These are phyloP conservation scores for Otolemur crassicaudatus DNA, from an alignment of 2,797 vertebrate species.

Conservation along the genomic window DNA sequence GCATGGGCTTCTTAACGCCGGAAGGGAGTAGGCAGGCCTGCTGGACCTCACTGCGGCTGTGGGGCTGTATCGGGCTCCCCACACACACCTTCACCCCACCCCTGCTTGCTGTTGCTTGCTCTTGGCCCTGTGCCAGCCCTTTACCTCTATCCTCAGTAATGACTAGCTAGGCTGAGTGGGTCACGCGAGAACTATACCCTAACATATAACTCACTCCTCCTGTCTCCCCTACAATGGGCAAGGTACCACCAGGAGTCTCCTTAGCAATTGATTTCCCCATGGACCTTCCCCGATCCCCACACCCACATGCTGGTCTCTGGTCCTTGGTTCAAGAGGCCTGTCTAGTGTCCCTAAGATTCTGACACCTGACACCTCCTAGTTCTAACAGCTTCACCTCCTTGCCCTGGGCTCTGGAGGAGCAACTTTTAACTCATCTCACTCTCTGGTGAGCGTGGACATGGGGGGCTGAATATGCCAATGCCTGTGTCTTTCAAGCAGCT, in stretches of 20 bases:
- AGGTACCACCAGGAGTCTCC: background rate
- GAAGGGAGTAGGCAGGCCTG: background rate
- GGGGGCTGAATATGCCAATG: background rate
- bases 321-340: background rate
- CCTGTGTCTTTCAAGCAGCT: background rate
- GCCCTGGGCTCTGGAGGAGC: background rate
- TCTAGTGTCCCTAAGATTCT: background rate
- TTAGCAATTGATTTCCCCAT: background rate
- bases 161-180: rapidly evolving
- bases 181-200: rapidly evolving
- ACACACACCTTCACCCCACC: rapidly evolving
- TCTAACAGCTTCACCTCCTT: rapidly evolving
- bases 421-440: rapidly evolving
- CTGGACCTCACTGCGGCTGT: background rate
- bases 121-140: background rate
- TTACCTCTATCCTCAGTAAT: background rate
- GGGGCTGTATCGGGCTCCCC: rapidly evolving
- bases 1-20: background rate
- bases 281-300: background rate
- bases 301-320: rapidly evolving
- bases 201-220: background rate
- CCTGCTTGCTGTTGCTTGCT: background rate
- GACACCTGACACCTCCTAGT: background rate
- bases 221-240: background rate
- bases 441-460: background rate